phyloP scores from a whole-genome alignment of 1,140 invertebrate species.

The Magallana ariakensis region DNA sequence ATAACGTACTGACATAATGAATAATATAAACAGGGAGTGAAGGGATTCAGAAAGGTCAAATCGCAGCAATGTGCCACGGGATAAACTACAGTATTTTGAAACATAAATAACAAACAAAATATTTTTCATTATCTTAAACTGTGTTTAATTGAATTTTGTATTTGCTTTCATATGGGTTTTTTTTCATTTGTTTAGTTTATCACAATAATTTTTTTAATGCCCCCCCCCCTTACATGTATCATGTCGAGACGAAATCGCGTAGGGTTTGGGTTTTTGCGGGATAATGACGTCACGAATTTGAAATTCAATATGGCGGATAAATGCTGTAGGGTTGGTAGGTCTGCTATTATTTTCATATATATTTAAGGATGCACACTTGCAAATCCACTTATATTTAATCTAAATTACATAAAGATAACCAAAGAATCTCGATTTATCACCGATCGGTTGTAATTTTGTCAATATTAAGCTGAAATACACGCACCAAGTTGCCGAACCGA shows the following conservation, averaged over 20 bases:
- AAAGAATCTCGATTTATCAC: not conserved
- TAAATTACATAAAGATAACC: not conserved
- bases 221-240: not conserved
- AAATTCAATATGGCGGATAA: constrained; percentile 24
- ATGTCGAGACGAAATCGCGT: constrained; percentile 16
- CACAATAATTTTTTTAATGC: not conserved
- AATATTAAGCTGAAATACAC: not conserved
- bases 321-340: constrained; percentile 12
- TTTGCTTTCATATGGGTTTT: too few species aligned
- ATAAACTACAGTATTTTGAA: too few species aligned
- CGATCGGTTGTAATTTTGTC: not conserved
- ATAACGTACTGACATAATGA: too few species aligned
- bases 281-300: constrained; percentile 36
- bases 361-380: not conserved
- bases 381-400: not conserved
- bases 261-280: constrained; percentile 22
- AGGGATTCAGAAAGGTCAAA: too few species aligned
- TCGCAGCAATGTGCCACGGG: too few species aligned
- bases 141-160: too few species aligned
- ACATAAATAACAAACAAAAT: too few species aligned
- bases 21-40: too few species aligned
- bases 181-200: too few species aligned
- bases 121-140: too few species aligned
- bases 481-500: not conserved
- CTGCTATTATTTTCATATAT: not conserved